phyloP scores from a whole-genome alignment of 2,888 invertebrate species.

The Lepetodrilus schrolli region DNA sequence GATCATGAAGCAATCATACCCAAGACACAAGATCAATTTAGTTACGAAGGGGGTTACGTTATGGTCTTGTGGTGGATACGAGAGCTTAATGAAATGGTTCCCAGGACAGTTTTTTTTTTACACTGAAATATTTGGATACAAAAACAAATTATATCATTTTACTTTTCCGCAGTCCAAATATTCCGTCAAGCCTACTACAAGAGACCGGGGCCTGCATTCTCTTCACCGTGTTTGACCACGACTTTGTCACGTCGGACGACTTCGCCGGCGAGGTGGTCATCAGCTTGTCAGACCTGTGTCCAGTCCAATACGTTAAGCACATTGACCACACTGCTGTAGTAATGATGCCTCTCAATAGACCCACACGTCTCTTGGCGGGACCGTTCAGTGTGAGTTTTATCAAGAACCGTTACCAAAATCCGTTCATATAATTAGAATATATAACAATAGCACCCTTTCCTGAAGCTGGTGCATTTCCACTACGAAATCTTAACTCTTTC shows the following conservation, averaged over 20 bases:
- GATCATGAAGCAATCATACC: too few species aligned
- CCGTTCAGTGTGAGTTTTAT: conserved; percentile 61
- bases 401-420: neutral
- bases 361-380: conserved; percentile 48
- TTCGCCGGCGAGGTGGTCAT: conserved; percentile 70
- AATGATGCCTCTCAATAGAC: conserved; percentile 66
- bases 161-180: conserved; percentile 56
- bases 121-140: too few species aligned
- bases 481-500: too few species aligned
- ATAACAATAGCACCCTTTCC: too few species aligned
- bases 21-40: too few species aligned
- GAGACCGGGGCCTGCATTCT: conserved; percentile 57
- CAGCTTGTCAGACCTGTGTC: conserved; percentile 51
- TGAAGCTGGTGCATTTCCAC: too few species aligned
- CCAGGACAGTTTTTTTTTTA: too few species aligned
- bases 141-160: too few species aligned
- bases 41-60: too few species aligned
- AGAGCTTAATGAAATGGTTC: too few species aligned
- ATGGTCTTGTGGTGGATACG: too few species aligned
- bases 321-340: conserved; percentile 62
- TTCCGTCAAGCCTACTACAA: conserved; percentile 54
- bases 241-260: conserved; percentile 63
- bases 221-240: conserved; percentile 65
- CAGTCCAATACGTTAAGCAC: conserved; percentile 49
- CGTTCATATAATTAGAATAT: too few species aligned